These are phyloP conservation scores for Aspidiotus destructor DNA, from an alignment of 2,888 invertebrate genomes.

Conservation along the genomic window DNA sequence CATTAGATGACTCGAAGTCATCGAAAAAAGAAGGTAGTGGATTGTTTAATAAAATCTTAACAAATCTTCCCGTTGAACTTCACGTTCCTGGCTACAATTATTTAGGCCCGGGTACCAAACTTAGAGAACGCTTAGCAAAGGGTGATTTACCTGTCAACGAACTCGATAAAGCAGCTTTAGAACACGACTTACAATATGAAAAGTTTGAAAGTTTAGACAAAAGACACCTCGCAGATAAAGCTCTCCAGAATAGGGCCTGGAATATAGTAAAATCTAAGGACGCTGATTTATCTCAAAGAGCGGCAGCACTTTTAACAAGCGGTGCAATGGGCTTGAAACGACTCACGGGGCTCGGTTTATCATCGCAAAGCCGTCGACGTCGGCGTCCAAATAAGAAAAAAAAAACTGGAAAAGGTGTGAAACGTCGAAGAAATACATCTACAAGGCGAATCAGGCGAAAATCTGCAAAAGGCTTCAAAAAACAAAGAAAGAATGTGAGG, in stretches of 20 bases:
- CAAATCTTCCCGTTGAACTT: background rate
- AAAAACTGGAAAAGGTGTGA: background rate
- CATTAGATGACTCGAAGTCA: no score
- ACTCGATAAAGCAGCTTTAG: background rate
- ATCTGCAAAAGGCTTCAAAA: no score
- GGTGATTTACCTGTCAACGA: background rate
- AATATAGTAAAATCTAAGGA: background rate
- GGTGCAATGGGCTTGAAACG: background rate
- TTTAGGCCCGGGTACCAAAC: background rate
- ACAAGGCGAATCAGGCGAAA: no score
- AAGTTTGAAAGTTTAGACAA: background rate
- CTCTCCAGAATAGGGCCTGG: background rate
- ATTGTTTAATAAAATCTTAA: background rate
- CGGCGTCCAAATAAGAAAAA: background rate
- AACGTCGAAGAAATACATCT: background rate
- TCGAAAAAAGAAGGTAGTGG: no score
- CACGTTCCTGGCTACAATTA: background rate
- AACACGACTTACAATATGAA: background rate
- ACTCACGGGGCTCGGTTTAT: background rate
- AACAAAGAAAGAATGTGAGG: no score
- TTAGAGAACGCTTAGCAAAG: background rate
- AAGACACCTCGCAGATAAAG: background rate
- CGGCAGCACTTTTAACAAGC: background rate
- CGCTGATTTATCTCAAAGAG: background rate
- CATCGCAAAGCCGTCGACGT: background rate